Evolutionary conservation across 1,140 invertebrate species (phyloP).

Genomic region (Anastrepha ludens): DNA sequence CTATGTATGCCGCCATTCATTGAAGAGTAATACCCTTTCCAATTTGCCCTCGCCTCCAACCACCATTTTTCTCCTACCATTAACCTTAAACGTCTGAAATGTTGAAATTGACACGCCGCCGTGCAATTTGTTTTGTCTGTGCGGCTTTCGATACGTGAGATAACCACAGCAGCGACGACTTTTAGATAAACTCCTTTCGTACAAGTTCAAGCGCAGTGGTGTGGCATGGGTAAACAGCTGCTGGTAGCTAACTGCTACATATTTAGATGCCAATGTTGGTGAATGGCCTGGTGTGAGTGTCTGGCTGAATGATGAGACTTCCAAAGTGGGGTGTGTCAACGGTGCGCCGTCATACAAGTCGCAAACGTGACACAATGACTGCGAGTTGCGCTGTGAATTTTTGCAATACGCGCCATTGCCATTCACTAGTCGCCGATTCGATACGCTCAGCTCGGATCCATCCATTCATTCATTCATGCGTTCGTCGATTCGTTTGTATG

Average conservation of each 20-base stretch:
- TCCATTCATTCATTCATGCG: constrained; percentile 3
- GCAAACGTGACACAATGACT: constrained; percentile 32
- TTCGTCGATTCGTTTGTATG: not conserved
- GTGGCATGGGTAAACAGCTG: constrained; percentile 21
- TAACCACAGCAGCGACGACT: constrained; percentile 48
- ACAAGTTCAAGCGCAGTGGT: constrained; percentile 1
- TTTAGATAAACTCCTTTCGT: constrained; percentile 41
- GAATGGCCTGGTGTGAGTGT: not conserved
- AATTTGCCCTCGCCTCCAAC: not conserved
- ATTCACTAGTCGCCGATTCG: constrained; percentile 26
- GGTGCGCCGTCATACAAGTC: not conserved
- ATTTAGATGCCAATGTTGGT: not conserved
- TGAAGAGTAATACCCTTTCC: not conserved
- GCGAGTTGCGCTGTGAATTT: constrained; percentile 31
- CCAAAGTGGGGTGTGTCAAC: not conserved
- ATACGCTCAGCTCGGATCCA: not conserved
- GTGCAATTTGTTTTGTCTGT: constrained; percentile 52
- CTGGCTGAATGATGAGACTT: not conserved
- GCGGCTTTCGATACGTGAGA: constrained; percentile 48
- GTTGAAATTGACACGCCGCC: constrained; percentile 51
- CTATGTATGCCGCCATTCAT: too few relatives aligned
- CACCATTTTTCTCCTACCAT: not conserved
- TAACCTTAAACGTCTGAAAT: constrained; percentile 34
- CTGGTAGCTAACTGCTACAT: not conserved
- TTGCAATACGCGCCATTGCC: constrained; percentile 23